A percentile compares a stretch with the other conserved stretches of the same genome.
Evolutionary conservation across 2,797 vertebrate genomes (phyloP).

Genomic region (Pangasius sanitwongsei): DNA sequence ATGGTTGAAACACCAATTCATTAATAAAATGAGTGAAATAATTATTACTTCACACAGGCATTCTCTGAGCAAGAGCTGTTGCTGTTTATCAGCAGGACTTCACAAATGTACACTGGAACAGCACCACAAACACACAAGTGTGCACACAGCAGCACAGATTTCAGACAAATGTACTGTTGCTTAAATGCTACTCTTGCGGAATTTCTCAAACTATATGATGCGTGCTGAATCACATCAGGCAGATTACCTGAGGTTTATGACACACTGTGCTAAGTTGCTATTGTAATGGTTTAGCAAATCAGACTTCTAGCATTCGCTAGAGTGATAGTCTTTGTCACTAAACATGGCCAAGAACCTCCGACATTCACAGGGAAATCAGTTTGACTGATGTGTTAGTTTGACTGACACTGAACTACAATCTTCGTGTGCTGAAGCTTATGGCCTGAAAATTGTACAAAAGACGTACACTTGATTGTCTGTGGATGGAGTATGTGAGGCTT

Average conservation of each 20-base stretch:
- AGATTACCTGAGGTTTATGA: background rate
- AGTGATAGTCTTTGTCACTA: background rate
- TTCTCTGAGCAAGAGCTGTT: background rate
- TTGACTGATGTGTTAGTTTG: background rate
- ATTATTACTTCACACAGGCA: background rate
- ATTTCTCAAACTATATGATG: background rate
- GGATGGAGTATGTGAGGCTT: background rate
- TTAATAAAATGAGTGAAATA: background rate
- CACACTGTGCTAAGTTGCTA: background rate
- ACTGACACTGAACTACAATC: background rate
- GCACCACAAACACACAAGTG: background rate
- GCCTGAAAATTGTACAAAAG: background rate
- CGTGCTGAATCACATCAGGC: no score
- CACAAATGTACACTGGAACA: background rate
- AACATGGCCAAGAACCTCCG: background rate
- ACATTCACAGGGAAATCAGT: background rate
- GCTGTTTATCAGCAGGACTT: background rate
- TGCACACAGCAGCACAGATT: background rate
- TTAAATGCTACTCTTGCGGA: background rate
- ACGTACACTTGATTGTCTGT: background rate
- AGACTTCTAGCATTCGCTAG: background rate
- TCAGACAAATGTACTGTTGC: background rate
- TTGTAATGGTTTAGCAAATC: background rate
- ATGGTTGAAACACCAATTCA: background rate
- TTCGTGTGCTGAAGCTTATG: no score